Evolutionary conservation across 1,140 invertebrate genomes (phyloP).

Genomic region (Marisa cornuarietis): DNA sequence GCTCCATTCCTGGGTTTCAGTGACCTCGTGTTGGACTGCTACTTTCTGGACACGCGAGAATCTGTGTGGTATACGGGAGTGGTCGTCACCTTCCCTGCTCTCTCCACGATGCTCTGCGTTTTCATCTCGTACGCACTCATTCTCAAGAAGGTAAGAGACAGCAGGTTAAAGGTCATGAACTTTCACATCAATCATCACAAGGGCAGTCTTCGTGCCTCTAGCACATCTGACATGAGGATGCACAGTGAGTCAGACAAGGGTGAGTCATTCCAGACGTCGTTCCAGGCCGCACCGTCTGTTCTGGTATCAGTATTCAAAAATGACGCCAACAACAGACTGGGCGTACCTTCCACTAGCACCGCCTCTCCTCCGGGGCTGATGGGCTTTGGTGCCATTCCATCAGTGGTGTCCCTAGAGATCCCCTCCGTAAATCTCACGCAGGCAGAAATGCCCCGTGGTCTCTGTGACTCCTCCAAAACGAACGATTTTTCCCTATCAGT

Average conservation of each 20-base stretch:
- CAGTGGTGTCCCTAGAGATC: neutral
- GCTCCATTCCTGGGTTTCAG: constrained; percentile 24
- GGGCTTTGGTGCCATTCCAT: too few species aligned
- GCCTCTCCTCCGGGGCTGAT: neutral
- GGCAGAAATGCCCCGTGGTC: neutral
- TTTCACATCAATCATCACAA: neutral
- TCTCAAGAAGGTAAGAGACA: constrained; percentile 24
- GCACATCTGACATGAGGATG: neutral
- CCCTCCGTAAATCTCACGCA: too few species aligned
- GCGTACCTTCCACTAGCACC: neutral
- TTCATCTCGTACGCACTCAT: constrained; percentile 18
- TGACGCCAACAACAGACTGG: neutral
- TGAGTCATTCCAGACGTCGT: neutral
- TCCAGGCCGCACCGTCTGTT: neutral
- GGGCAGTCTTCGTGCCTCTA: neutral
- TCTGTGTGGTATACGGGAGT: constrained; percentile 21
- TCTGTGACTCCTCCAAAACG: neutral
- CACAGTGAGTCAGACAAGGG: neutral
- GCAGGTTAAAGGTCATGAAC: constrained; percentile 15
- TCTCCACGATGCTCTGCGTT: constrained; percentile 3
- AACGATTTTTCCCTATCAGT: neutral
- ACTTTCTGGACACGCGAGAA: neutral
- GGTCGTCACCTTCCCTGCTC: constrained; percentile 10
- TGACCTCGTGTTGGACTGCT: constrained; percentile 16
- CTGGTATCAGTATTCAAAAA: too few species aligned